Evolutionary conservation across 2,797 vertebrate species (phyloP), one percentile per base, ranked within the genome.

Genomic region (Masticophis lateralis): DNA sequence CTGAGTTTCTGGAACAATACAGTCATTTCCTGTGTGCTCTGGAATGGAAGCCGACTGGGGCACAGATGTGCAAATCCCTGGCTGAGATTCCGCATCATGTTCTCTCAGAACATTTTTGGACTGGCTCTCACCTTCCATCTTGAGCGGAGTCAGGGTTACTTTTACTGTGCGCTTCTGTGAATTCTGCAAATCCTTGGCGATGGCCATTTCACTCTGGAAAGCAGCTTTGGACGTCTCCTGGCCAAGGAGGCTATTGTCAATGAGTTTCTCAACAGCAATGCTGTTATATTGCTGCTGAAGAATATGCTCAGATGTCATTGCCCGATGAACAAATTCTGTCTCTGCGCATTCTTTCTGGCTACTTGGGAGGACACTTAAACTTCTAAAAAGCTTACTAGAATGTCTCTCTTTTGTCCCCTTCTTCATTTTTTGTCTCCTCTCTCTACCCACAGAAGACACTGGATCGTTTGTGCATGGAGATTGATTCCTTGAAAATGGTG

Each of bases 101-200:
- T 97, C 97, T 53, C 96, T 97, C 43, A 91, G 94, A 0, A 95
- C 5, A 0, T 61, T 97, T 95, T 97, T 97, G 51, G 97, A 94
- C 53, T 96, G 97, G 94, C 61, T 96, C 90, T 99, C 99, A 0
- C 97, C 97, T 96, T 99, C 98, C 92, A 98, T 98, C 96, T 98
- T 99, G 95, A 98, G 95, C 94, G 98, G 97, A 69, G 98, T 98
- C 94, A 98, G 93, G 0, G 98, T 97, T 7, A 98, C 97, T 97
- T 98, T 99, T 74, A 98, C 97, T 0, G 98, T 97, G 95, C 98
- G 98, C 90, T 98, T 99, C 92, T 98, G 98, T 13, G 99, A 98
- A 8, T 98, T 96, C 53, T 98, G 97, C 0, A 96, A 90, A 1
- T 98, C 99, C 90, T 98, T 97, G 22, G 97, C 66, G 91, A 95